Percentiles rank a stretch among this genome's conserved stretches.
Evolutionary conservation across 1,140 invertebrate genomes (phyloP).

Genomic region (Mactra quadrangularis): DNA sequence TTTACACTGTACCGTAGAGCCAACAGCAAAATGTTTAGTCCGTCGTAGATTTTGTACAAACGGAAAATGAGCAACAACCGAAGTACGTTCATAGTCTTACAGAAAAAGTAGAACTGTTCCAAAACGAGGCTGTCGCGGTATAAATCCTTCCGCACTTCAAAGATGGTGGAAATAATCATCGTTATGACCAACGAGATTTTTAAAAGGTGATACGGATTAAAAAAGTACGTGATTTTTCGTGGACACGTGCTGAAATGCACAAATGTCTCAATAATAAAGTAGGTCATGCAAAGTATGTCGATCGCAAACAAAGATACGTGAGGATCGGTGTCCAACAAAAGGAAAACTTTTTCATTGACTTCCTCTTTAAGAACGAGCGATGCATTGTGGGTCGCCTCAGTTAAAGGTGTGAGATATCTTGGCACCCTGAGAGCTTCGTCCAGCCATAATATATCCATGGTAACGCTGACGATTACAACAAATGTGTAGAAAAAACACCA

Average conservation of each 20-base stretch:
- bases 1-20: conserved; percentile 90
- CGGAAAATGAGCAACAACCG: conserved; percentile 25
- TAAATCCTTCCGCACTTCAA: conserved; percentile 71
- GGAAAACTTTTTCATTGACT: background rate
- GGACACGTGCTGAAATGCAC: conserved; percentile 80
- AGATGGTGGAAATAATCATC: conserved; percentile 17
- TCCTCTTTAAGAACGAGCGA: too few species aligned
- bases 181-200: conserved; percentile 75
- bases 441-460: conserved; percentile 21
- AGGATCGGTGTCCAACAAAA: conserved; percentile 14
- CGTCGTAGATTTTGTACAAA: conserved; percentile 14
- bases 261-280: conserved; percentile 82
- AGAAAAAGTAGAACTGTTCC: conserved; percentile 19
- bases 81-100: conserved; percentile 12
- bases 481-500: conserved; percentile 43
- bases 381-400: too few species aligned
- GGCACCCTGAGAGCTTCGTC: background rate
- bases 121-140: conserved; percentile 73
- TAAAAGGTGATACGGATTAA: conserved; percentile 81
- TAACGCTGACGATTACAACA: conserved; percentile 24
- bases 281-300: conserved; percentile 79
- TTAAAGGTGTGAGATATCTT: background rate
- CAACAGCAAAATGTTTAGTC: conserved; percentile 62
- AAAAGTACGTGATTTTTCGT: conserved; percentile 79
- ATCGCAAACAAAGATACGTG: conserved; percentile 63